Conservation (phyloP, 2,797 vertebrate species). For the Tarsius wallacei region DNA sequence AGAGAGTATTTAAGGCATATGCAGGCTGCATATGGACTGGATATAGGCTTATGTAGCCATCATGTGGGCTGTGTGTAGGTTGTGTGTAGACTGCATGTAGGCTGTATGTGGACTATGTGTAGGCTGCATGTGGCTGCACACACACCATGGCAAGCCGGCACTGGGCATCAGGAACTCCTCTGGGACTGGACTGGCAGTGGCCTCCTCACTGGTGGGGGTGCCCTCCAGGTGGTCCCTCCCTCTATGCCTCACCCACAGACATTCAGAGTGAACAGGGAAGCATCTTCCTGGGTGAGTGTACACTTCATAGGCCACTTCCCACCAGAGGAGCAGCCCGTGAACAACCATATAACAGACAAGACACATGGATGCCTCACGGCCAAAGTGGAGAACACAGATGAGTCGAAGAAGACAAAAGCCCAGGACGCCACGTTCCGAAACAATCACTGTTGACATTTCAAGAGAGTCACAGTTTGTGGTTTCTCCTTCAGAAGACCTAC, state of each 20-base stretch:
- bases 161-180: background rate
- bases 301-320: background rate
- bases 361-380: accelerated
- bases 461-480: background rate
- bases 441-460: accelerated
- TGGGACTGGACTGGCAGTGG: background rate
- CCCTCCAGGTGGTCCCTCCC: too few species aligned
- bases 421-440: background rate
- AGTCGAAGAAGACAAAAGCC: too few species aligned
- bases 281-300: background rate
- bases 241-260: too few species aligned
- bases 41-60: too few species aligned
- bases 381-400: too few species aligned
- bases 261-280: accelerated
- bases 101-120: too few species aligned
- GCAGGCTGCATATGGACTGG: background rate
- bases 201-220: too few species aligned
- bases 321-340: background rate
- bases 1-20: too few species aligned
- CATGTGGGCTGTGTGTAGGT: too few species aligned
- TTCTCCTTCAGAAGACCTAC: background rate
- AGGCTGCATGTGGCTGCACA: too few species aligned
- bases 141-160: background rate
- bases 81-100: background rate
- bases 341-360: accelerated